Evolutionary conservation across 2,113 vertebrate genomes (phyloP).

Genomic region (Microcebus ravelobensis): DNA sequence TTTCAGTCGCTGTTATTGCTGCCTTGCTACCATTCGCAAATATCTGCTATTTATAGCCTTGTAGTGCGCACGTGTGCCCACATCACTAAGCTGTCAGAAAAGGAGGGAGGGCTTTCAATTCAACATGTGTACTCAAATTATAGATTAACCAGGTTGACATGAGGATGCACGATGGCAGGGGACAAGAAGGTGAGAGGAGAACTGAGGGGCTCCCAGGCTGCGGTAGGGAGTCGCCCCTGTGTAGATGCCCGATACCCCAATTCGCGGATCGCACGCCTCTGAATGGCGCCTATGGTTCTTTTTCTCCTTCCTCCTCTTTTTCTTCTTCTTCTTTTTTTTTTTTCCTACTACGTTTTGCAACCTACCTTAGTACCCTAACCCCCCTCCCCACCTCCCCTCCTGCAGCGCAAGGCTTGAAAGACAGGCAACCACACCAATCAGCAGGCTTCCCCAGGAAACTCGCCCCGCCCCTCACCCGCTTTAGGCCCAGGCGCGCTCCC

Average conservation of each 20-base stretch:
- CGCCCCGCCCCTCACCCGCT: slow-evolving; percentile 12
- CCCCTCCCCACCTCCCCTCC: slow-evolving; percentile 55
- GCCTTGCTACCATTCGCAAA: slow-evolving; percentile 15
- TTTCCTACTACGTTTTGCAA: slow-evolving; percentile 74
- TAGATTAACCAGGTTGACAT: slow-evolving; percentile 8
- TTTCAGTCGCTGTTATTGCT: neutral
- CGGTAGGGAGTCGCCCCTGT: slow-evolving; percentile 8
- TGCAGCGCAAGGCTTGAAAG: slow-evolving; percentile 68
- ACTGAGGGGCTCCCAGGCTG: neutral
- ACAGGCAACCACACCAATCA: slow-evolving; percentile 73
- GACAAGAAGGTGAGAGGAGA: neutral
- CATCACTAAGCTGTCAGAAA: slow-evolving; percentile 59
- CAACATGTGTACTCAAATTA: slow-evolving; percentile 37
- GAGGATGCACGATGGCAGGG: neutral
- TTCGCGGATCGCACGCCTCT: slow-evolving; percentile 67
- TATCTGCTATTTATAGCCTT: slow-evolving; percentile 74
- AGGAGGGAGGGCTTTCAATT: slow-evolving; percentile 45
- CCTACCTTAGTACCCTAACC: slow-evolving; percentile 80
- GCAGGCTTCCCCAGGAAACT: neutral
- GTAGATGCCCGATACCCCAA: slow-evolving; percentile 37
- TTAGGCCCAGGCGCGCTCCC: neutral
- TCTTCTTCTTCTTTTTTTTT: neutral
- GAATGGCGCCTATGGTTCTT: slow-evolving; percentile 80
- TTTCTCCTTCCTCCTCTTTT: neutral
- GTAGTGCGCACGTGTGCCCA: slow-evolving; percentile 71